A percentile compares a stretch with the other conserved stretches of the same genome.
Evolutionary conservation across 2,888 invertebrate genomes (phyloP).

Genomic region (Cantharis rufa): DNA sequence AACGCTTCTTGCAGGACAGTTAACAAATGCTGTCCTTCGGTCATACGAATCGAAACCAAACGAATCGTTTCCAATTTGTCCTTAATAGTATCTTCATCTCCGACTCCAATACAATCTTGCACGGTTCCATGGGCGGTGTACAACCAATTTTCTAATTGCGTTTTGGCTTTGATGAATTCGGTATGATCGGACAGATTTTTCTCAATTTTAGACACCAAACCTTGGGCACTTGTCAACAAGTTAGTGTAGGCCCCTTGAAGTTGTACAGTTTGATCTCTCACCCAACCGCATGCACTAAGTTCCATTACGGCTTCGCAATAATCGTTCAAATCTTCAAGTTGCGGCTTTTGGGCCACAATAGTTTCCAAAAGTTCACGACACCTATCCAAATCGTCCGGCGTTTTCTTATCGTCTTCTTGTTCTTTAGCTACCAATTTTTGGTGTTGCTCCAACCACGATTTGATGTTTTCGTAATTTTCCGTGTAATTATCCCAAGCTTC

Average conservation of each 20-base stretch:
- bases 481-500: constrained; percentile 82
- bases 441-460: constrained; percentile 74
- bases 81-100: constrained; percentile 75
- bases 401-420: constrained; percentile 71
- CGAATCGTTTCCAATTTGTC: constrained; percentile 82
- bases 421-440: constrained; percentile 68
- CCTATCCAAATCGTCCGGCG: constrained; percentile 75
- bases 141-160: constrained; percentile 83
- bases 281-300: constrained; percentile 81
- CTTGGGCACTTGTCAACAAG: constrained; percentile 77
- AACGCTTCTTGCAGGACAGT: constrained; percentile 84
- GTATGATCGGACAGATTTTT: constrained; percentile 90
- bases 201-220: constrained; percentile 82
- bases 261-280: constrained; percentile 84
- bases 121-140: constrained; percentile 79
- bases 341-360: constrained; percentile 74
- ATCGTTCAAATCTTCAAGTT: constrained; percentile 83
- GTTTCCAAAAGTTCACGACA: constrained; percentile 77
- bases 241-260: constrained; percentile 82
- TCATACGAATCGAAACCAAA: constrained; percentile 68
- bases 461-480: constrained; percentile 72
- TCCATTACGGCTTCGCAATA: constrained; percentile 87
- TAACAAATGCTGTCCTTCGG: constrained; percentile 84
- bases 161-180: constrained; percentile 85
- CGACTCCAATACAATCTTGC: constrained; percentile 80